Evolutionary conservation across 2,797 vertebrate genomes (phyloP).

Genomic region (Oryzias dopingdopingensis): DNA sequence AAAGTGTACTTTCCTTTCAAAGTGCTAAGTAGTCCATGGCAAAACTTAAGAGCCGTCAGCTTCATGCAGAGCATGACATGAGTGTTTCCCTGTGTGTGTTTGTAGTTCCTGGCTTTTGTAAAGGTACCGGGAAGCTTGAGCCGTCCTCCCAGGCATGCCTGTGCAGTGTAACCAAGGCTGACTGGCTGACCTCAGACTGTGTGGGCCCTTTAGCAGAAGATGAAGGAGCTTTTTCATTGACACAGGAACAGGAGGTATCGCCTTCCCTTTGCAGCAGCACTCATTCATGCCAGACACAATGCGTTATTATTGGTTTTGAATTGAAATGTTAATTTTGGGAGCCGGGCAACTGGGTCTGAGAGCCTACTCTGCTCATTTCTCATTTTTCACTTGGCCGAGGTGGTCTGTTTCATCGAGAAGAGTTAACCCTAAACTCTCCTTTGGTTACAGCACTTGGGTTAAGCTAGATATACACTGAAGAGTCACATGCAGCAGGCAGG

Average conservation of each 20-base stretch:
- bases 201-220: constrained; percentile 83
- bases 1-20: constrained; percentile 49
- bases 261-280: constrained; percentile 85
- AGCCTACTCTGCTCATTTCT: constrained; percentile 85
- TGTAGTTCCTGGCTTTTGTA: constrained; percentile 76
- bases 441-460: constrained; percentile 40
- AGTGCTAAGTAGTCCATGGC: constrained; percentile 51
- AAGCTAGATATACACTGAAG: constrained; percentile 12
- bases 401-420: constrained; percentile 41
- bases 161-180: constrained; percentile 85
- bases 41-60: constrained; percentile 61
- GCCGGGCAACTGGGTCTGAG: constrained; percentile 80
- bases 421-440: constrained; percentile 64
- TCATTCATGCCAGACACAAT: constrained; percentile 91
- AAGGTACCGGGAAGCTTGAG: constrained; percentile 67
- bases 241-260: constrained; percentile 88
- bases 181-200: constrained; percentile 84
- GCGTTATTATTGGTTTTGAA: constrained; percentile 97
- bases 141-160: constrained; percentile 75
- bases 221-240: constrained; percentile 95
- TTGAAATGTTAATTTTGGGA: constrained; percentile 99
- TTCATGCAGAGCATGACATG: constrained; percentile 58
- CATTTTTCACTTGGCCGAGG: constrained; percentile 83
- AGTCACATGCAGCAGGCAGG: constrained; percentile 3
- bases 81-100: constrained; percentile 60